Base-by-base conservation (phyloP, 2,797 vertebrate genomes). In the Holocentrus rufus region DNA sequence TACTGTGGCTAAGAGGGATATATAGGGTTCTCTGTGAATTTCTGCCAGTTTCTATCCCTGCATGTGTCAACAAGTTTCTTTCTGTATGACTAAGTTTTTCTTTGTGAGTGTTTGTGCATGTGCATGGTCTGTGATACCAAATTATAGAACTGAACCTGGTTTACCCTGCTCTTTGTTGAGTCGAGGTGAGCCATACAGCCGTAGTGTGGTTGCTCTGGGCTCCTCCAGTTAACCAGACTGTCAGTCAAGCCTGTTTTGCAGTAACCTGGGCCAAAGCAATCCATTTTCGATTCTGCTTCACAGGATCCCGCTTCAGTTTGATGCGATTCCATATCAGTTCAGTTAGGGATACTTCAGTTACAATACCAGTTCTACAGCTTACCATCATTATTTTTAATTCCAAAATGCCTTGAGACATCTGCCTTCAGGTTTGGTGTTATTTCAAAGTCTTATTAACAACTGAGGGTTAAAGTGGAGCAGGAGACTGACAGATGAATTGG, bases 111-210 rank as follows among this genome's bases (percentile, higher is more conserved):
- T 15, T 18, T 67, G 70, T 79, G 72, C 79, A 76, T 61, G 58
- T 69, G 65, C 63, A 69, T 54, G 46, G 53, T 79, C 56, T 56
- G 34, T 18, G 50, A 47, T 49, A 39, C 47, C 74, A 78, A 79
- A 71, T 30, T 65, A 69, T 52, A 80, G 31, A 47, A 44, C 20
- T 76, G 79, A 85, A 79, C 79, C 82, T n/a, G 0, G 18, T 64
- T 65, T 46, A 73, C 73, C 59, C 56, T 2, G 34, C 57, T 75
- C 65, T 64, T 69, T 78, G 58, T 81, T 72, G 70, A 69, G 65
- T 52, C 77, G 77, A 82, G 80, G 69, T 70, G 79, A 88, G 64
- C 76, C 58, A 0, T 59, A 65, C 66, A 76, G 69, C 59, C 80
- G 72, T 82, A 73, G 36, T 83, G 73, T 77, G 86, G 84, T 70